Percentiles rank a stretch among this genome's conserved stretches.
phyloP scores from a whole-genome alignment of 2,797 vertebrate genomes.

The Karalla daura region DNA sequence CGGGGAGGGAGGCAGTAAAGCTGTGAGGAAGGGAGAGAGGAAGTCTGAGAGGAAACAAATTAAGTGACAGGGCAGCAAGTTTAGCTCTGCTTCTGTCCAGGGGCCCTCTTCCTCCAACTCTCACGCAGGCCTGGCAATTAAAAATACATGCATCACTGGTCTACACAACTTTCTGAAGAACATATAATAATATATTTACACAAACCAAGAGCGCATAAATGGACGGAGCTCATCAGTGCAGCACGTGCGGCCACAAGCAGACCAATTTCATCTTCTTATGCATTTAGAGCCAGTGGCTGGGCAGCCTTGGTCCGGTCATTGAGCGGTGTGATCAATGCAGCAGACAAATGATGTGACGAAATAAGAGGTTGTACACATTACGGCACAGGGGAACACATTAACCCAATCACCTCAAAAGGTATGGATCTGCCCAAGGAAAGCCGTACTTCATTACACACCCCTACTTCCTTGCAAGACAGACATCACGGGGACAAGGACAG shows the following conservation, averaged over 20 bases:
- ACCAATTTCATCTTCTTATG: slow-evolving; percentile 26
- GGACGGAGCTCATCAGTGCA: slow-evolving; percentile 10
- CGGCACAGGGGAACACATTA: slow-evolving; percentile 53
- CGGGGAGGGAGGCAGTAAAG: slow-evolving; percentile 27
- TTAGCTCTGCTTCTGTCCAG: slow-evolving; percentile 73
- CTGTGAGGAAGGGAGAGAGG: slow-evolving; percentile 34
- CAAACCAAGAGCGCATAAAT: slow-evolving; percentile 46
- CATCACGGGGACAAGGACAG: slow-evolving; percentile 65
- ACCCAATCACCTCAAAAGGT: slow-evolving; percentile 66
- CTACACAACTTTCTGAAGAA: slow-evolving; percentile 69
- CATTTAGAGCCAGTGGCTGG: slow-evolving; percentile 16
- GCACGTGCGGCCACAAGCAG: slow-evolving; percentile 13
- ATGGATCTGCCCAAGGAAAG: slow-evolving; percentile 60
- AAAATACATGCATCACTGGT: slow-evolving; percentile 86
- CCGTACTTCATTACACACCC: slow-evolving; percentile 51
- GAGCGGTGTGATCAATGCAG: slow-evolving; percentile 61
- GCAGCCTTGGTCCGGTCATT: slow-evolving; percentile 38
- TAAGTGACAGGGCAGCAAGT: slow-evolving; percentile 72
- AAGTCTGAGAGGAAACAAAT: slow-evolving; percentile 71
- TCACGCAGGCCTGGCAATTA: slow-evolving; percentile 82
- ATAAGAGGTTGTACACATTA: slow-evolving; percentile 48
- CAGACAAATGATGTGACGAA: slow-evolving; percentile 58
- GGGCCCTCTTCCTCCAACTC: slow-evolving; percentile 58
- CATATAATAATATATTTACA: slow-evolving; percentile 58
- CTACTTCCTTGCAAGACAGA: slow-evolving; percentile 33